Base-by-base conservation (phyloP, 2,797 vertebrate genomes). In the Dryobates pubescens region DNA sequence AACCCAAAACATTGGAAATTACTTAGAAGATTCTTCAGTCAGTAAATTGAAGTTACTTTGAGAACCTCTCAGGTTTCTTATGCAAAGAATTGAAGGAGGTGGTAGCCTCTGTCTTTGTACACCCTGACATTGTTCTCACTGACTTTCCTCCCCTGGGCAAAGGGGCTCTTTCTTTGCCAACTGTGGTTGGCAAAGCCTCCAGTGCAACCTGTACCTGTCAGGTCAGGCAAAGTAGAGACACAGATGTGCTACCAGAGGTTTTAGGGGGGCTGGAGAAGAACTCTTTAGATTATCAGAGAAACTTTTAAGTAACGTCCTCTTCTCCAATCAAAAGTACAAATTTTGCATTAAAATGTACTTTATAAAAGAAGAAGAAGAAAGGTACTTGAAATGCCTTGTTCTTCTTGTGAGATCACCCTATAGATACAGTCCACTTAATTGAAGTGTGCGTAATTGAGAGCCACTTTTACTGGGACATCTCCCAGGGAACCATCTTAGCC, bases 391-490 rank as follows among this genome's bases (percentile, higher is more conserved):
- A 87, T 61, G 63, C 59, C 53, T 82, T 53, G 26, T 57, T 95
- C 69, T 85, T 69, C 69, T 88, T 80, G n/a, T 72, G 65, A 85
- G 65, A 85, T 87, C 84, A 87, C 32, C 34, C 69, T 77, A 94
- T 94, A 96, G 86, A 72, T 94, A 85, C 7, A 74, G 77, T 90
- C 54, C 81, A 56, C 51, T 77, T 91, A 96, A 95, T 90, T 90
- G 88, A 78, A 23, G 29, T 5, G 58, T 81, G 88, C 88, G 87
- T 96, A 95, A 96, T 92, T 95, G 92, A 94, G 92, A 82, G 90
- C 12, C 47, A 26, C 73, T 87, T 85, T 94, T 94, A 95, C 86
- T 94, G 90, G 96, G 94, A 90, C 94, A 93, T 95, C 92, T 96
- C 95, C 94, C 95, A 92, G 86, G 90, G 90, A 96, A 89, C 86